Conservation (phyloP, 2,888 invertebrate species). For the Phaedon cochleariae region DNA sequence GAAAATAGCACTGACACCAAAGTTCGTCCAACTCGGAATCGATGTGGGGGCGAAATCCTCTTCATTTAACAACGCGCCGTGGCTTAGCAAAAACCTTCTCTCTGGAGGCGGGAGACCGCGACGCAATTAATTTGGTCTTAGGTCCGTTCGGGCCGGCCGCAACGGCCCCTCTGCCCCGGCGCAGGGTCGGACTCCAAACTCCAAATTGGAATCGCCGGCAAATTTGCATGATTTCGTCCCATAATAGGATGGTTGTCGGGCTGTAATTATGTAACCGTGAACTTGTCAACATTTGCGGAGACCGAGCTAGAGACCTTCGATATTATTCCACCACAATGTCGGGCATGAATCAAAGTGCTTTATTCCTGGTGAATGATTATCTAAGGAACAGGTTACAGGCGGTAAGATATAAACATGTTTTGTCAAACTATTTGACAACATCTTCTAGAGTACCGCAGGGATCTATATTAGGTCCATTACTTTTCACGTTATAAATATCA, state of each 20-base stretch:
- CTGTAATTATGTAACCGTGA: no score
- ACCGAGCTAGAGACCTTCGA: no score
- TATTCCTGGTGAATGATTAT: no score
- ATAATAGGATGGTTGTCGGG: neutral
- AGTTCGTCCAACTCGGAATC: slow-evolving; percentile 35
- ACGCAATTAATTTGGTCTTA: slow-evolving; percentile 57
- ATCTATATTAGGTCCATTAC: no score
- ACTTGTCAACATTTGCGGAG: no score
- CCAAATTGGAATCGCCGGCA: neutral
- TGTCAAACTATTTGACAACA: no score
- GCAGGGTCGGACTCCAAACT: slow-evolving; percentile 10
- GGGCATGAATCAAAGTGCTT: no score
- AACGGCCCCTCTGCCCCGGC: slow-evolving; percentile 20
- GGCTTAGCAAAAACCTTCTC: slow-evolving; percentile 44
- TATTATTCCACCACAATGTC: no score
- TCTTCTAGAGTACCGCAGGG: no score
- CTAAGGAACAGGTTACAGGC: no score
- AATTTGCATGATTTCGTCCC: neutral
- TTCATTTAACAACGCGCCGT: slow-evolving; percentile 33
- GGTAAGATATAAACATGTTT: no score
- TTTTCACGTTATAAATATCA: no score
- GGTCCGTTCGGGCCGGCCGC: slow-evolving; percentile 52
- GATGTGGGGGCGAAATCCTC: slow-evolving; percentile 31
- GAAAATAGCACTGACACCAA: slow-evolving; percentile 27
- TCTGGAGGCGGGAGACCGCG: slow-evolving; percentile 48